phyloP scores from a whole-genome alignment of 1,140 invertebrate genomes.

The Trinorchestia longiramus region DNA sequence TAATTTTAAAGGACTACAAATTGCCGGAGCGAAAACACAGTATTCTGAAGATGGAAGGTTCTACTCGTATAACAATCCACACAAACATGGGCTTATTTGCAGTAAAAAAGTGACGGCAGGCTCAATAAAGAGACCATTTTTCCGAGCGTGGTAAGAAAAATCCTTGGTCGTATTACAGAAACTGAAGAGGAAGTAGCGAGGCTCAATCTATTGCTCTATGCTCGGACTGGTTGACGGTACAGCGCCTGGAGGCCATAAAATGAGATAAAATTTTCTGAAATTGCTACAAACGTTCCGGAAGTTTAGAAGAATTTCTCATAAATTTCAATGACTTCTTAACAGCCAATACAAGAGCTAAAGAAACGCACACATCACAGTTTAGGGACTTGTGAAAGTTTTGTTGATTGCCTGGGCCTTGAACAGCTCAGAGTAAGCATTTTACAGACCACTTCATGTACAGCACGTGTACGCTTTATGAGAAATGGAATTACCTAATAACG shows the following conservation, averaged over 20 bases:
- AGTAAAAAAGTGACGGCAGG: neutral
- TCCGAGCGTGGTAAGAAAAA: neutral
- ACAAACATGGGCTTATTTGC: neutral
- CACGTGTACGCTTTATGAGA: neutral
- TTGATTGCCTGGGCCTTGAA: neutral
- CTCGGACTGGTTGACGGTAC: neutral
- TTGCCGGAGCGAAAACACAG: neutral
- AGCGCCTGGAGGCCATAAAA: neutral
- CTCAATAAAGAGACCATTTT: neutral
- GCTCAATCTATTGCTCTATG: neutral
- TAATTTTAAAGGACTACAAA: neutral
- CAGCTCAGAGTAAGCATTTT: neutral
- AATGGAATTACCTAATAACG: neutral
- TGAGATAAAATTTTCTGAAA: neutral
- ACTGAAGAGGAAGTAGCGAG: neutral
- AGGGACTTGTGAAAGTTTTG: neutral
- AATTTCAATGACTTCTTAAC: neutral
- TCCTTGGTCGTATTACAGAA: neutral
- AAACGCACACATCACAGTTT: neutral
- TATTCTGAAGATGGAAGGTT: too few relatives aligned
- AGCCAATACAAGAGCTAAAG: neutral
- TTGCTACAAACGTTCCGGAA: neutral
- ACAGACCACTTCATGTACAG: neutral
- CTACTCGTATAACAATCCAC: neutral
- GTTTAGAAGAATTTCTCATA: neutral